phyloP scores from a whole-genome alignment of 2,797 vertebrate genomes.

The Ctenopoma multispine region DNA sequence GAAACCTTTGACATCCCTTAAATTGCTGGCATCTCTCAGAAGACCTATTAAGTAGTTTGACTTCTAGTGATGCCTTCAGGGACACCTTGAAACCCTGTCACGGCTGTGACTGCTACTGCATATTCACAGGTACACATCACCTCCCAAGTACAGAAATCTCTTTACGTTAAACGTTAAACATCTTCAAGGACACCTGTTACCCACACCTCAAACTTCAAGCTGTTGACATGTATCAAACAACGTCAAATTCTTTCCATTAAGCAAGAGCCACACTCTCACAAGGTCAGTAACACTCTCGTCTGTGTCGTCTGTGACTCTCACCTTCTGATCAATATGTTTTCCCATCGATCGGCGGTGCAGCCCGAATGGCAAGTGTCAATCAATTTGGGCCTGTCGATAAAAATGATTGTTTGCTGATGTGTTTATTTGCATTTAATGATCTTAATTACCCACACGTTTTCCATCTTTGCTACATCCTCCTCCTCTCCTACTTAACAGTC shows the following conservation, averaged over 20 bases:
- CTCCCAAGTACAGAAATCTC: too few relatives aligned
- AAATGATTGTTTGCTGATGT: constrained; percentile 54
- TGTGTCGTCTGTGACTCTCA: constrained; percentile 1
- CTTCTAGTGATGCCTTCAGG: not conserved
- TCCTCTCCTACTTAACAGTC: not conserved
- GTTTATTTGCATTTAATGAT: constrained; percentile 75
- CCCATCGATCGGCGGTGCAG: constrained; percentile 30
- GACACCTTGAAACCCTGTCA: not conserved
- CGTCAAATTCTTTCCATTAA: constrained; percentile 2
- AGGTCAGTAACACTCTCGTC: constrained; percentile 42
- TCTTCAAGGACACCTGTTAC: constrained; percentile 21
- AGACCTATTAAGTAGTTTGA: too few relatives aligned
- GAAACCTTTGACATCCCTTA: too few relatives aligned
- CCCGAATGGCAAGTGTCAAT: constrained; percentile 57
- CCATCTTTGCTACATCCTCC: not conserved
- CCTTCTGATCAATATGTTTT: constrained; percentile 64
- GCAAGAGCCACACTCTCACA: constrained; percentile 13
- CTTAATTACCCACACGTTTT: constrained; percentile 45
- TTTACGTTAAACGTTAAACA: too few relatives aligned
- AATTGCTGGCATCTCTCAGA: too few relatives aligned
- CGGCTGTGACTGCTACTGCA: not conserved
- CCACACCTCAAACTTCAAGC: not conserved
- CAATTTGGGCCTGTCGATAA: constrained; percentile 57
- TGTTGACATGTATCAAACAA: not conserved
- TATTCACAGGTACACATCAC: not conserved